Base-by-base conservation (phyloP, 2,113 vertebrate species). In the Aleadryas rufinucha region DNA sequence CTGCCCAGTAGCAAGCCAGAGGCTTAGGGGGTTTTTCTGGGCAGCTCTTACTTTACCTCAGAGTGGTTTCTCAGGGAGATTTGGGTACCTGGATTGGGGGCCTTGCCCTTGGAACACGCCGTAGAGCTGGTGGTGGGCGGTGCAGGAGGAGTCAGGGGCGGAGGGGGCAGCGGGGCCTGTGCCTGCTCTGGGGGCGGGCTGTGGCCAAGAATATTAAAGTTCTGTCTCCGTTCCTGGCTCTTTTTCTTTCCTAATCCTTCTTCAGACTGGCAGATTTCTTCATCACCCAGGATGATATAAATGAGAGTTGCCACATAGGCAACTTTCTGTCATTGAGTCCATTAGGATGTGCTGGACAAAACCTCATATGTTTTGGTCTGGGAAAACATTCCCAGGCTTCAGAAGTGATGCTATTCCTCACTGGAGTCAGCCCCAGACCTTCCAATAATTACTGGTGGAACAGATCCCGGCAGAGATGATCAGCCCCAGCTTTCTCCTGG, bases 41-140 rank as follows among this genome's bases (percentile, higher is more conserved):
- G 45, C n/a, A 84, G 42, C 27, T 79, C 5, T 57, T 63, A 2
- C 33, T 69, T 63, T 18, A 16, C 18, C 60, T 45, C 9, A 21
- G 3, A 27, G 69, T 0, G 2, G 35, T 35, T 52, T 89, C 44
- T 26, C 45, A 12, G 49, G 69, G 88, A 2, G 10, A 0, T 53
- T 47, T 60, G 8, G 1, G 57, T 35, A n/a, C 27, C 65, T 53
- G 10, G 37, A 3, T 50, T 4, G 3, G n/a, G 65, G 61, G 11
- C 49, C 10, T 19, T 53, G 30, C 20, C 35, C 56, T 31, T 3
- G 13, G 53, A 33, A 21, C 6, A 0, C 0, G 0, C 16, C 9
- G 65, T 45, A 17, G 35, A 17, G 70, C 74, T 39, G 60, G n/a
- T 2, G 3, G 61, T 2, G 10, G 69, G 77, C 1, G 0, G 20